phyloP scores from a whole-genome alignment of 1,140 invertebrate genomes.

The Bombyx mori region ASM3026992v2 NC_085115.1:4954501-4955000 shows the following conservation, averaged over 20 bases:
- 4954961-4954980: slow-evolving; percentile 58
- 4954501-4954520: too few relatives aligned
- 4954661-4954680: too few relatives aligned
- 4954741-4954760: slow-evolving; percentile 17
- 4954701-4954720: neutral
- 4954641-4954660: too few relatives aligned
- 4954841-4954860: slow-evolving; percentile 41
- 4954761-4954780: slow-evolving; percentile 24
- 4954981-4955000: slow-evolving; percentile 43
- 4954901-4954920: slow-evolving; percentile 65
- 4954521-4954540: too few relatives aligned
- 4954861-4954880: slow-evolving; percentile 64
- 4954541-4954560: too few relatives aligned
- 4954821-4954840: slow-evolving; percentile 56
- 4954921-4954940: slow-evolving; percentile 50
- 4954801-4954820: slow-evolving; percentile 2
- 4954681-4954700: neutral
- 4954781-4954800: slow-evolving; percentile 35
- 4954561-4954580: too few relatives aligned
- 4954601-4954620: too few relatives aligned
- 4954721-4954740: slow-evolving; percentile 19
- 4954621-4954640: too few relatives aligned
- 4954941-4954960: slow-evolving; percentile 62
- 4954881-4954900: slow-evolving; percentile 69
- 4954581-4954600: too few relatives aligned